Base-by-base conservation (phyloP, 2,797 vertebrate species). In the Coilia nasus region DNA sequence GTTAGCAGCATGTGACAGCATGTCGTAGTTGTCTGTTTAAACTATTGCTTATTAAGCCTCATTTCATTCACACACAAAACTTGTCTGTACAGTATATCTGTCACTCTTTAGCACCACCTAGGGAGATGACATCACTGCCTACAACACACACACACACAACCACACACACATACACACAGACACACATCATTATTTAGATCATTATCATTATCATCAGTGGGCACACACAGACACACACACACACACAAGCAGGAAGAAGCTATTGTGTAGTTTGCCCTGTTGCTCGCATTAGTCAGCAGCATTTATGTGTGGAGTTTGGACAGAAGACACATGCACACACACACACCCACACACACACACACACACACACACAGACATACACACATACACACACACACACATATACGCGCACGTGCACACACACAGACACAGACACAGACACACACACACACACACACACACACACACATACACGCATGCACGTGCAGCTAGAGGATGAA, bases 101-200 rank as follows among this genome's bases (percentile, higher is more conserved):
- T 41, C 2, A 41, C 2, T 41, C 35, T 41, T 2, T 41, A 41
- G 35, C 35, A 41, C 5, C 2, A 41, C 35, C 35, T 41, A 5
- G 35, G 5, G 35, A 41, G 2, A 41, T 41, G 35, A 41, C 35
- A 41, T 41, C 35, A 41, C 35, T 41, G 35, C n/a, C 14, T n/a
- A 67, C 84, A 56, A 6, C 81, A 81, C 56, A 82, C 54, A 84
- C n/a, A 35, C 67, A 83, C 67, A 83, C 78, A 59, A 50, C 56
- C 28, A 44, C 50, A 75, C 50, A 71, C 78, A 31, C 19, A 54
- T 10, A 54, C 50, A 54, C 50, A 54, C 50, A 54, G 0, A 54
- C 50, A 54, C 50, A 54, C 50, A 54, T 1, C n/a, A 62, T 41
- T 41, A 41, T 41, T 5, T 2, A 2, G 35, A 41, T 41, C 35